Conservation (phyloP, 92 coral and sea anemone species). For the Epizoanthus illoricatus region DNA sequence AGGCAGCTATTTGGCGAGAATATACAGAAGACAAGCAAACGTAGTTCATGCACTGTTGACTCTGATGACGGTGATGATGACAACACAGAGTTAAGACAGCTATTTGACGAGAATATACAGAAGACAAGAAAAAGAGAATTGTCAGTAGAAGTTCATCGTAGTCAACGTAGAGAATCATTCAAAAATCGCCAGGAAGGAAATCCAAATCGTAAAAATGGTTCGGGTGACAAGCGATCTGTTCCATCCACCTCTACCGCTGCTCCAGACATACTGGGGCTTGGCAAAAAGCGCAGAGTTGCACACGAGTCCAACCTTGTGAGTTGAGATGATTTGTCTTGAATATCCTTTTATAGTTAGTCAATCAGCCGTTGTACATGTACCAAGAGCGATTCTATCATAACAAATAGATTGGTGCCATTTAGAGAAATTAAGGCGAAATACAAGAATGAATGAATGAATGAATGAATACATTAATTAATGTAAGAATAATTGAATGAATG, state of each 20-base stretch:
- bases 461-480: too few species aligned
- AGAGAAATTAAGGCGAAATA: too few species aligned
- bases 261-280: conserved; percentile 66
- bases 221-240: conserved; percentile 6
- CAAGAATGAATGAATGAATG: too few species aligned
- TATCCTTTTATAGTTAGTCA: not conserved
- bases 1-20: conserved; percentile 28
- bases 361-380: not conserved
- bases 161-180: not conserved
- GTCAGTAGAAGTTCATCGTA: not conserved
- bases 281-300: conserved; percentile 91
- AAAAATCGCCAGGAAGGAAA: not conserved
- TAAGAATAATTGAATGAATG: too few species aligned
- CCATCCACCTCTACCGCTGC: conserved; percentile 41
- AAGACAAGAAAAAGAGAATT: not conserved
- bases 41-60: conserved; percentile 44
- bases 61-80: conserved; percentile 63
- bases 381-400: too few species aligned
- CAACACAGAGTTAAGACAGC: conserved; percentile 6
- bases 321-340: not conserved
- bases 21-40: not conserved
- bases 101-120: conserved; percentile 11
- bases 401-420: too few species aligned
- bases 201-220: not conserved
- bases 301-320: conserved; percentile 86